Evolutionary conservation across 2,888 invertebrate species (phyloP), one percentile per base, ranked within the genome.

Genomic region (Didymodactylos carnosus): DNA sequence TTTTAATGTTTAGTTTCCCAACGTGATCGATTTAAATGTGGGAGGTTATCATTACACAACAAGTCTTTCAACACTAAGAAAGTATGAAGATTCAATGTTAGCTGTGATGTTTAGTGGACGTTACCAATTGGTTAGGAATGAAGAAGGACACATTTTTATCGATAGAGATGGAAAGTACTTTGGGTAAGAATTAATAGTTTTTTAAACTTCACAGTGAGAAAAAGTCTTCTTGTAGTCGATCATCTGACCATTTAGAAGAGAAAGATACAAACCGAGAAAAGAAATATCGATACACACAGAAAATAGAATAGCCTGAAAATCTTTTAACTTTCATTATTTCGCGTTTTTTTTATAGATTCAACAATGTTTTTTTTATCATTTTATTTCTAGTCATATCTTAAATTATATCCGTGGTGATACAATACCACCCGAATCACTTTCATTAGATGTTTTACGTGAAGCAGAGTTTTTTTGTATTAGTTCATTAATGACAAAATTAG

Each of bases 11-110:
- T 13, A 74, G 74, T 71, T 75, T 75, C 75, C 75, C 19, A 46
- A 78, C 72, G 43, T 76, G 71, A 71, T 78, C 75, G 73, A 77
- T 77, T 75, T 78, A 73, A 73, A 73, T 72, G 73, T 75, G 39
- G 75, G 75, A n/a, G 73, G 73, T 23, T 70, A 39, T 16, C 25
- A 71, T 23, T 73, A 53, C 40, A 75, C 73, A 29, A 75, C 73
- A 27, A 73, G 71, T 71, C n/a, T 75, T 19, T 71, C 71, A 7
- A 73, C 72, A 39, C 14, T 73, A 25, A 43, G 39, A 46, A 70
- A 70, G 72, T 75, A 84, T 25, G 73, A 71, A 62, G 72, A 75
- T 27, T 75, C 75, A 69, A 71, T 75, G 72, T 69, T 73, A 43
- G 72, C 69, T 16, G 75, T 73, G 29, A 75, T 72, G 72, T 76